A percentile compares a stretch with the other conserved stretches of the same genome.
phyloP scores from a whole-genome alignment of 2,797 vertebrate genomes.

The Streptopelia turtur region DNA sequence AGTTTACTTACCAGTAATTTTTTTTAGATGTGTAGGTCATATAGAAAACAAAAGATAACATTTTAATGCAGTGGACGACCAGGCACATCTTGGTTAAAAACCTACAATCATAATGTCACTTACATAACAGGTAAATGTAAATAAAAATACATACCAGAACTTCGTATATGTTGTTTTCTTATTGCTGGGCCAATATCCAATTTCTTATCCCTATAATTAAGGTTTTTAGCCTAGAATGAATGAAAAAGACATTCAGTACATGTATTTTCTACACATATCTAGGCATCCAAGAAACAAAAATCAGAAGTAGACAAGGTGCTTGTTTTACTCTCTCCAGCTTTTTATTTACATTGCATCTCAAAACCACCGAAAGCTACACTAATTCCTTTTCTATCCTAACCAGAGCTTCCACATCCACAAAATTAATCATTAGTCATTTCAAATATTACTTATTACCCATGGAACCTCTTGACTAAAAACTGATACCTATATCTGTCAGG shows the following conservation, averaged over 20 bases:
- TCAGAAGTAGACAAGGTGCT: neutral
- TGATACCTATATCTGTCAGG: neutral
- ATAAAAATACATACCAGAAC: constrained; percentile 79
- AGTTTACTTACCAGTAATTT: neutral
- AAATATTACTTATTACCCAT: neutral
- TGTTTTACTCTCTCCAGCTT: neutral
- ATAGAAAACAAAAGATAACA: neutral
- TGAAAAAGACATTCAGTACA: neutral
- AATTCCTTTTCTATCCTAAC: neutral
- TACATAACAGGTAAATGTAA: neutral
- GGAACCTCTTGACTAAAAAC: neutral
- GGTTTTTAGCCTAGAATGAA: constrained; percentile 76
- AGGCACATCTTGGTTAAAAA: neutral
- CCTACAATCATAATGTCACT: neutral
- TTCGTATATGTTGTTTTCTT: constrained; percentile 80
- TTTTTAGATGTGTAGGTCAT: neutral
- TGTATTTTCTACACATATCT: neutral
- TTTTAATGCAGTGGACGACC: neutral
- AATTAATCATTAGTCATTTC: neutral
- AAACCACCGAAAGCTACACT: neutral
- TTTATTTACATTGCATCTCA: neutral
- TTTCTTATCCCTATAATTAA: constrained; percentile 85
- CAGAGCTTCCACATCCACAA: neutral
- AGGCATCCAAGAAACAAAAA: neutral
- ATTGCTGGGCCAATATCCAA: constrained; percentile 87